A percentile compares a stretch with the other conserved stretches of the same genome.
These are phyloP conservation scores for Conger conger DNA, from an alignment of 2,113 vertebrate species.

Conservation along the genomic window DNA sequence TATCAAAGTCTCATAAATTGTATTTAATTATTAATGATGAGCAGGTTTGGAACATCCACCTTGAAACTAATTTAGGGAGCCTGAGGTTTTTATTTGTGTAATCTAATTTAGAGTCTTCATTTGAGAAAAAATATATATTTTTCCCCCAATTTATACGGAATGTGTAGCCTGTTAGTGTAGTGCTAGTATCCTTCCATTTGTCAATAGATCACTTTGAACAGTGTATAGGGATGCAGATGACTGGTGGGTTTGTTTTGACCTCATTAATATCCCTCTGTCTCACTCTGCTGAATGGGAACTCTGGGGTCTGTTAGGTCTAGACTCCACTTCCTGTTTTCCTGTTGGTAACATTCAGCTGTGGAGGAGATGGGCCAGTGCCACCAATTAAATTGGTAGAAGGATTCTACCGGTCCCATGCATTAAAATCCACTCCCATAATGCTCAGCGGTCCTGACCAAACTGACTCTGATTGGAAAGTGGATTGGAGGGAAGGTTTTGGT, in stretches of 20 bases:
- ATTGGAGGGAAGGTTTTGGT: constrained; percentile 8
- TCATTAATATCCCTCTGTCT: constrained; percentile 27
- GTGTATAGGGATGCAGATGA: neutral
- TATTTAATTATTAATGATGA: neutral
- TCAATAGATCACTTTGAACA: neutral
- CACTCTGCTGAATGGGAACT: constrained; percentile 18
- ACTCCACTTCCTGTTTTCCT: constrained; percentile 8
- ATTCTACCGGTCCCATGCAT: neutral
- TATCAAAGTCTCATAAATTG: neutral
- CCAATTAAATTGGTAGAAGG: neutral
- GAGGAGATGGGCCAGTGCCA: neutral
- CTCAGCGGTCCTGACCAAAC: neutral
- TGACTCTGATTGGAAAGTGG: neutral
- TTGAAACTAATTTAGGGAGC: neutral
- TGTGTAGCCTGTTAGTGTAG: neutral
- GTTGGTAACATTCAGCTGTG: neutral
- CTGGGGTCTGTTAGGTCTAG: constrained; percentile 29
- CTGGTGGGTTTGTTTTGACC: neutral
- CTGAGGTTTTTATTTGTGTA: neutral
- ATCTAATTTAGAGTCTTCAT: neutral
- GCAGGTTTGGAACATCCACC: neutral
- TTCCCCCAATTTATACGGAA: neutral
- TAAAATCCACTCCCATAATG: neutral
- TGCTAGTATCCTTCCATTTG: neutral
- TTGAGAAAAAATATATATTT: neutral